Evolutionary conservation across 2,113 vertebrate genomes (phyloP), one percentile per base, ranked within the genome.

Genomic region (Gallinago paraguaiae): DNA sequence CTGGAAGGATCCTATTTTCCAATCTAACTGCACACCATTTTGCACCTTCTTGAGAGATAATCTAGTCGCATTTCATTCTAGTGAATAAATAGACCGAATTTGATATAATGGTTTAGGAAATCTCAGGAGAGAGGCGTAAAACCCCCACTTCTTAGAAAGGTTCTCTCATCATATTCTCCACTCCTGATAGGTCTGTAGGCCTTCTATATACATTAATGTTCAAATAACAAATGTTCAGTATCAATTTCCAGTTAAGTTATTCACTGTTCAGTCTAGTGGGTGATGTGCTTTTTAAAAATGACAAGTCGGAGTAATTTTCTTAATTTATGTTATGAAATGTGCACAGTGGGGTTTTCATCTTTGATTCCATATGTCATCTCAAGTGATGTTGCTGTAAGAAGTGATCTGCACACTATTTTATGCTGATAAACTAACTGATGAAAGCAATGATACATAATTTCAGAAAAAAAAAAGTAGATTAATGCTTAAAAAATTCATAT

Each of bases 231-330:
- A 0, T 24, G 23, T 63, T 86, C 60, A 54, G n/a, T 80, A 89
- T 78, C 64, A 59, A 86, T 86, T 95, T 74, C 57, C 77, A 94
- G 51, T 83, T 91, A 91, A 89, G 74, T 82, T 78, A 82, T 70
- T 87, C 81, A 71, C 46, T 75, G 10, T 60, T 93, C 60, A 64
- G 48, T 63, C 59, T 87, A 68, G 30, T 67, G 30, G n/a, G 39
- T 64, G 45, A 82, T 89, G 65, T 60, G 14, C 48, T 95, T 86
- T 74, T 51, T 91, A 75, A 87, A 92, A 80, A 63, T 74, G 46
- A 68, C 56, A 92, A 70, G 17, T 83, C 39, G 61, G 60, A 82
- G 35, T 78, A 81, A 63, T 94, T 89, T 70, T n/a, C 37, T 69
- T 79, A 53, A 88, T 85, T 90, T 57, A 56, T 83, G 28, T 77